Conservation (phyloP, 1,140 invertebrate species). For the Drosophila arizonae region DNA sequence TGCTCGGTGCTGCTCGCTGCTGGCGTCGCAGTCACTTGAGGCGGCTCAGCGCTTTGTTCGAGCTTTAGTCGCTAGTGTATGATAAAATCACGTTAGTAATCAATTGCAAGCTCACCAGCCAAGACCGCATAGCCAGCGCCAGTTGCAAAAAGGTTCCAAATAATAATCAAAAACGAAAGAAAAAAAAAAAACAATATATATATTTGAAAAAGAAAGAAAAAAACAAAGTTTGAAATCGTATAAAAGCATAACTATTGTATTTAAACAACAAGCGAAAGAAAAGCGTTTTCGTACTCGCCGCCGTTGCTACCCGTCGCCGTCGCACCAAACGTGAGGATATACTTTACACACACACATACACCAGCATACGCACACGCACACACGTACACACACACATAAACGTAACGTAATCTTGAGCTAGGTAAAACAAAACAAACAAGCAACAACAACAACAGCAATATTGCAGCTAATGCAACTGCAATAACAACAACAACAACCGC, state of each 20-base stretch:
- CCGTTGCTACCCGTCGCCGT: conserved; percentile 28
- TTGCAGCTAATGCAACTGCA: conserved; percentile 26
- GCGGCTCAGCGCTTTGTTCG: conserved; percentile 70
- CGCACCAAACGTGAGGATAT: conserved; percentile 44
- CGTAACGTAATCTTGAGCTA: not conserved
- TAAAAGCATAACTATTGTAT: conserved; percentile 13
- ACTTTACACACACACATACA: conserved; percentile 15
- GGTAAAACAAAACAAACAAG: conserved; percentile 9
- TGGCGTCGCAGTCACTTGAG: conserved; percentile 46
- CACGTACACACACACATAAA: conserved; percentile 10
- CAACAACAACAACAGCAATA: conserved; percentile 17
- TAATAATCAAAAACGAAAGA: conserved; percentile 9
- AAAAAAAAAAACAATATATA: not conserved
- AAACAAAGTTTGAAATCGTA: conserved; percentile 19
- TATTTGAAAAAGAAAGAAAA: not conserved
- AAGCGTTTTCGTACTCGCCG: conserved; percentile 39
- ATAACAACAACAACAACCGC: conserved; percentile 12
- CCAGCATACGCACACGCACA: conserved; percentile 4
- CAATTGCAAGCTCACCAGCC: conserved; percentile 82
- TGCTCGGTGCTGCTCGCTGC: conserved; percentile 2
- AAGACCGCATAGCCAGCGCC: conserved; percentile 69
- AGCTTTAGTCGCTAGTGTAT: conserved; percentile 83
- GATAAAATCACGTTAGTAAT: conserved; percentile 83
- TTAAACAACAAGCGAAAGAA: conserved; percentile 26
- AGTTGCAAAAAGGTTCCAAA: conserved; percentile 47